Percentiles rank a stretch among this genome's conserved stretches.
These are phyloP conservation scores for Tetranychus urticae DNA, from an alignment of 1,140 invertebrate genomes.

Conservation along the genomic window DNA sequence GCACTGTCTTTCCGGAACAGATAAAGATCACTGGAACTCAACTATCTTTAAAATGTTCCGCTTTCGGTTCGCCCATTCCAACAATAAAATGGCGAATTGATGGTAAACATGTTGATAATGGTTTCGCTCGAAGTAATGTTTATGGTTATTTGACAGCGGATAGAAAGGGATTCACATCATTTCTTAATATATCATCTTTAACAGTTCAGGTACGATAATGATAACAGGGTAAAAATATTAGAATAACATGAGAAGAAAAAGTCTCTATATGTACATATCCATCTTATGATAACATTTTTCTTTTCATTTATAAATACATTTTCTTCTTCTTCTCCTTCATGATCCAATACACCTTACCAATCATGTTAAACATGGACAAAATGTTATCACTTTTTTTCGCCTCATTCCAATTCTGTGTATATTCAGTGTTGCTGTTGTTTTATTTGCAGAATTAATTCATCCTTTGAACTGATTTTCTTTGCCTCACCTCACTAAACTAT, in stretches of 20 bases:
- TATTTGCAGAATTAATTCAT: no score
- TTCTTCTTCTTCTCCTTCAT: no score
- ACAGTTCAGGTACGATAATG: conserved; percentile 5
- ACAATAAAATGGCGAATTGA: conserved; percentile 13
- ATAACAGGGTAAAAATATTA: neutral
- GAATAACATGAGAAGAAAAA: neutral
- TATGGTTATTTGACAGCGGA: conserved; percentile 2
- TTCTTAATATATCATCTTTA: conserved; percentile 15
- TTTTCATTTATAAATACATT: no score
- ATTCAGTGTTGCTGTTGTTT: no score
- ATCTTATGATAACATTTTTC: no score
- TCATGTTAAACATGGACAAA: no score
- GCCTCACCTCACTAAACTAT: no score
- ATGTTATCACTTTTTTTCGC: no score
- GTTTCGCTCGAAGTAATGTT: conserved; percentile 1
- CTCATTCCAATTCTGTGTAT: no score
- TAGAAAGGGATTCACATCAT: conserved; percentile 10
- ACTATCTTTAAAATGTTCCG: conserved; percentile 12
- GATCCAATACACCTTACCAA: no score
- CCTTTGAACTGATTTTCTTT: no score
- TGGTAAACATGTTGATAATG: conserved; percentile 4
- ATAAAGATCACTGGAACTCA: conserved; percentile 6
- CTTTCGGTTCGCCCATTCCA: conserved; percentile 13
- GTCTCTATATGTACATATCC: no score
- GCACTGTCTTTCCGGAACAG: conserved; percentile 12